Evolutionary conservation across 2,888 invertebrate species (phyloP).

Genomic region (Trichogramma dendrolimi): DNA sequence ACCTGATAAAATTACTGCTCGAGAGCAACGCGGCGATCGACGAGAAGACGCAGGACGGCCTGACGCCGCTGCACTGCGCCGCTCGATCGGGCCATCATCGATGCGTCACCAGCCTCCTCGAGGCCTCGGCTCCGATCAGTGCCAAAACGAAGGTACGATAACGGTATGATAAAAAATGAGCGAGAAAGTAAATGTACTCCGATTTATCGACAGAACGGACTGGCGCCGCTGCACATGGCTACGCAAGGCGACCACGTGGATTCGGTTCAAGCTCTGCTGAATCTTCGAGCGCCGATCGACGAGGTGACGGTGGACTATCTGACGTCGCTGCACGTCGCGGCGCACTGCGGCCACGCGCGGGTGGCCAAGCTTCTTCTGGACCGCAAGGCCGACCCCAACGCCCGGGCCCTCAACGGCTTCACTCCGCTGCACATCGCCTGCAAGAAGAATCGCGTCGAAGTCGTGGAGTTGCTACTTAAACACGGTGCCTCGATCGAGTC

Average conservation of each 20-base stretch:
- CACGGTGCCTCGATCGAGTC: slow-evolving; percentile 82
- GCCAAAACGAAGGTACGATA: slow-evolving; percentile 84
- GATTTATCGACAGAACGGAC: slow-evolving; percentile 64
- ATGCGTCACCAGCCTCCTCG: slow-evolving; percentile 84
- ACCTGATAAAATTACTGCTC: slow-evolving; percentile 84
- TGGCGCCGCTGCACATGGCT: slow-evolving; percentile 96
- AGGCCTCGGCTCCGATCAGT: slow-evolving; percentile 86
- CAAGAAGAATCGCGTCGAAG: slow-evolving; percentile 96
- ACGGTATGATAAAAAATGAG: background rate
- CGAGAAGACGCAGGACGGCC: slow-evolving; percentile 87
- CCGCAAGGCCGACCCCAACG: slow-evolving; percentile 93
- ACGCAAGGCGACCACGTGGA: slow-evolving; percentile 98
- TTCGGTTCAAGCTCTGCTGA: slow-evolving; percentile 84
- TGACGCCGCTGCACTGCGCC: slow-evolving; percentile 95
- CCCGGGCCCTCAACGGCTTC: slow-evolving; percentile 94
- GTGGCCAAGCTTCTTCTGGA: slow-evolving; percentile 90
- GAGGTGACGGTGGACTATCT: slow-evolving; percentile 98
- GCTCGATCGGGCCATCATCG: slow-evolving; percentile 95
- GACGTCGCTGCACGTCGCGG: slow-evolving; percentile 94
- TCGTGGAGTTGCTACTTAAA: slow-evolving; percentile 90
- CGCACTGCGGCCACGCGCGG: slow-evolving; percentile 89
- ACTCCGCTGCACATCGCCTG: slow-evolving; percentile 98
- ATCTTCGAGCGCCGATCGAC: slow-evolving; percentile 95
- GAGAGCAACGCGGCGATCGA: slow-evolving; percentile 85
- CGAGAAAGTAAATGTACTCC: background rate